A percentile compares a stretch with the other conserved stretches of the same genome.
Conservation (phyloP, 2,797 vertebrate genomes). For the Silurus aristotelis region DNA sequence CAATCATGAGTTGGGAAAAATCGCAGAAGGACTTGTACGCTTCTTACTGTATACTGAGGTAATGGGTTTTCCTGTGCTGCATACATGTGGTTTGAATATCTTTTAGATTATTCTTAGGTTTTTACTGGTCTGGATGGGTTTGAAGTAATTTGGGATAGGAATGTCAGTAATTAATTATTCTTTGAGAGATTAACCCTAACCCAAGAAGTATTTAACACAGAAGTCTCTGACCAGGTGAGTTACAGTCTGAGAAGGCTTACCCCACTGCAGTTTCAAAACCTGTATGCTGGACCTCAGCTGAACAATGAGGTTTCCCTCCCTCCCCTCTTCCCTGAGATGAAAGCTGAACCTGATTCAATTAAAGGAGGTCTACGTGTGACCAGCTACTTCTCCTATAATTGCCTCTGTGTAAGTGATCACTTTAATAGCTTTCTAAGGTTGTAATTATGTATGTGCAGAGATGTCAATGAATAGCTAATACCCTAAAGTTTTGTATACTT, state of each 20-base stretch:
- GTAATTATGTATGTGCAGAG: background rate
- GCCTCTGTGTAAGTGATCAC: slow-evolving; percentile 74
- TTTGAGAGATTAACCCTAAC: background rate
- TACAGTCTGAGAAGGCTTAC: slow-evolving; percentile 81
- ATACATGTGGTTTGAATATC: background rate
- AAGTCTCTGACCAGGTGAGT: slow-evolving; percentile 68
- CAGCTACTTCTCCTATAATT: slow-evolving; percentile 89
- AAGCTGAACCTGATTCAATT: slow-evolving; percentile 75
- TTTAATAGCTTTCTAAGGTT: background rate
- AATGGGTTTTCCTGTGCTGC: background rate
- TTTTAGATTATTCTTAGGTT: background rate
- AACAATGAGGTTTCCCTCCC: slow-evolving; percentile 57
- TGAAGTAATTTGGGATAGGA: background rate
- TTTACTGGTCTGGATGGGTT: background rate
- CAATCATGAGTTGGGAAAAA: slow-evolving; percentile 61
- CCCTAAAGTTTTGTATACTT: background rate
- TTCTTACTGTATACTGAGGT: slow-evolving; percentile 86
- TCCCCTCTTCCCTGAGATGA: slow-evolving; percentile 72
- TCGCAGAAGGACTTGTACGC: slow-evolving; percentile 77
- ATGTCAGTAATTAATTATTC: background rate
- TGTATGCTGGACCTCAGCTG: slow-evolving; percentile 83
- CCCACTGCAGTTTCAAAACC: slow-evolving; percentile 81
- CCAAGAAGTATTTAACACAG: background rate
- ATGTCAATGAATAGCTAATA: background rate
- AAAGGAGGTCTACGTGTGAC: slow-evolving; percentile 86